phyloP scores from a whole-genome alignment of 1,140 invertebrate species.

The Trypoxylus dichotomus region DNA sequence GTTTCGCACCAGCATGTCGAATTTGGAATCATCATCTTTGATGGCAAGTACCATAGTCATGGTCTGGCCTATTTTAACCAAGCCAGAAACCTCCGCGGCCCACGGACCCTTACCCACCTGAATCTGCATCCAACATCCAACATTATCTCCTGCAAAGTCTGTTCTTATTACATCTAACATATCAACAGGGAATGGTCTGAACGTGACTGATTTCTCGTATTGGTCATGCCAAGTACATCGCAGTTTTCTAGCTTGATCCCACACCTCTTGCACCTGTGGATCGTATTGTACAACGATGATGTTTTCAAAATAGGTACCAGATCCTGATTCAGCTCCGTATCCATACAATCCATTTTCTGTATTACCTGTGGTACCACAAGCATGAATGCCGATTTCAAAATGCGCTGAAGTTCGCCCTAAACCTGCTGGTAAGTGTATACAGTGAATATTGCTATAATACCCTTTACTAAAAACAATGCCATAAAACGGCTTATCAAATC shows the following conservation, averaged over 20 bases:
- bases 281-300: constrained; percentile 94
- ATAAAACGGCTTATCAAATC: constrained; percentile 93
- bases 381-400: constrained; percentile 88
- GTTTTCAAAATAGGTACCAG: constrained; percentile 92
- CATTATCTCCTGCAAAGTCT: constrained; percentile 93
- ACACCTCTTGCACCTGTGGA: constrained; percentile 93
- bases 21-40: constrained; percentile 94
- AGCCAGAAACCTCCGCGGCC: constrained; percentile 91
- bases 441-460: constrained; percentile 89
- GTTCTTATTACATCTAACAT: constrained; percentile 92
- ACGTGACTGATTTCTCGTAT: constrained; percentile 94
- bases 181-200: constrained; percentile 91
- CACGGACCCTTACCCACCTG: constrained; percentile 94
- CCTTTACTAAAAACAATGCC: constrained; percentile 93
- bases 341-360: constrained; percentile 85
- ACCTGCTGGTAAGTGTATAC: constrained; percentile 87
- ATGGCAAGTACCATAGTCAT: constrained; percentile 97
- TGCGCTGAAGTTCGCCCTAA: constrained; percentile 82
- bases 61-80: constrained; percentile 94
- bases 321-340: constrained; percentile 80
- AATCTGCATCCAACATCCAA: constrained; percentile 94
- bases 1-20: constrained; percentile 93
- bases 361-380: constrained; percentile 89
- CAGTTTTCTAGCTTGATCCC: constrained; percentile 91
- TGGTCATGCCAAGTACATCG: constrained; percentile 95